Conservation (phyloP, 2,797 vertebrate genomes). For the Gymnocypris eckloni region DNA sequence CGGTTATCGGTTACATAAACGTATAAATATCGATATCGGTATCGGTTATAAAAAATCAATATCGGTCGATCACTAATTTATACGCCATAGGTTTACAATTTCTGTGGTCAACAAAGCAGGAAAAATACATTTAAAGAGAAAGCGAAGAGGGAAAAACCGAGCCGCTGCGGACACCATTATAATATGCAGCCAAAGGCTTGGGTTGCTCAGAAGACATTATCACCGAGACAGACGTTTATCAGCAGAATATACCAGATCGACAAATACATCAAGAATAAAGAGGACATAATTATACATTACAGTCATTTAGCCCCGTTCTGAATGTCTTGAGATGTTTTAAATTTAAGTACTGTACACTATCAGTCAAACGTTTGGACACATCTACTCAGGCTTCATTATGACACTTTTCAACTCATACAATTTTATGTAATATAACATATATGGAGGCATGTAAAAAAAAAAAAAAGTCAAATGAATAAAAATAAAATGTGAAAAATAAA, state of each 20-base stretch:
- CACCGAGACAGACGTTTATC: background rate
- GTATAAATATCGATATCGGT: no score
- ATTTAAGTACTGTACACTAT: background rate
- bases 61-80: no score
- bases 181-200: background rate
- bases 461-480: no score
- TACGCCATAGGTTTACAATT: background rate
- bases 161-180: background rate
- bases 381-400: background rate
- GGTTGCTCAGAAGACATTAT: background rate
- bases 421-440: background rate
- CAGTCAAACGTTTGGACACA: constrained; percentile 1
- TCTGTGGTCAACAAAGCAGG: background rate
- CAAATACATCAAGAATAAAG: background rate
- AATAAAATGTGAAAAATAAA: background rate
- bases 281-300: background rate
- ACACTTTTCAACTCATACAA: background rate
- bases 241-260: background rate
- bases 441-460: background rate
- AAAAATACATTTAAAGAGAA: background rate
- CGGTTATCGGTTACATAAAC: no score
- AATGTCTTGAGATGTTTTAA: background rate
- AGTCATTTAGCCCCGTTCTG: background rate
- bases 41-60: no score
- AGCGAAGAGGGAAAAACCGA: background rate